Percentiles rank a stretch among this genome's conserved stretches.
phyloP scores from a whole-genome alignment of 2,888 invertebrate species.

The Agonopterix alstromeriana region DNA sequence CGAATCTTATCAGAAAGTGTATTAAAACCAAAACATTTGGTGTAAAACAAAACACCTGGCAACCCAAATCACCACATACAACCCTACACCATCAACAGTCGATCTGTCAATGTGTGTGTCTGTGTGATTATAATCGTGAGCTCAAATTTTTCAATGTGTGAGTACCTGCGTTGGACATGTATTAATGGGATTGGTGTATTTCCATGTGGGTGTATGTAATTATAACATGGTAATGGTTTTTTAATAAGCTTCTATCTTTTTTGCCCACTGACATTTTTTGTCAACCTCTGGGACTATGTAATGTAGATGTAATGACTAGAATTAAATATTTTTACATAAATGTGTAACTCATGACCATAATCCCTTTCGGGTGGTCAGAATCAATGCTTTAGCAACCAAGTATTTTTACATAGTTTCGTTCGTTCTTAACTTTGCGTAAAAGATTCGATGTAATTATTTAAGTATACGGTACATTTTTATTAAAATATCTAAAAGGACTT shows the following conservation, averaged over 20 bases:
- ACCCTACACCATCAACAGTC: conserved; percentile 5
- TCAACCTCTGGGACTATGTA: conserved; percentile 1
- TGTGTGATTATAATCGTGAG: conserved; percentile 30
- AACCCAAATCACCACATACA: conserved; percentile 23
- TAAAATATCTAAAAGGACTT: too few species aligned
- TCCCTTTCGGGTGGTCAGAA: too few species aligned
- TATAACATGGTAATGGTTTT: conserved; percentile 68
- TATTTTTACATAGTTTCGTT: too few species aligned
- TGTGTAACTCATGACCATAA: too few species aligned
- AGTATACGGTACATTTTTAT: too few species aligned
- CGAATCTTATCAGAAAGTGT: too few species aligned
- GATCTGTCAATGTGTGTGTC: conserved; percentile 27
- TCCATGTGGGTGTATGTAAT: conserved; percentile 65
- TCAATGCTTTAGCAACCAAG: too few species aligned
- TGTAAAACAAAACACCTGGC: conserved; percentile 7
- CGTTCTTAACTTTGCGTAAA: too few species aligned
- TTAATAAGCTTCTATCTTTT: conserved; percentile 60
- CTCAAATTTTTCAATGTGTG: conserved; percentile 30
- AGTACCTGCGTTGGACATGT: conserved; percentile 44
- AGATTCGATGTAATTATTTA: too few species aligned
- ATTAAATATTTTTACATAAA: too few species aligned
- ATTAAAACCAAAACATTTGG: too few species aligned
- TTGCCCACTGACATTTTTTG: conserved; percentile 26
- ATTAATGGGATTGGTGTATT: conserved; percentile 65
- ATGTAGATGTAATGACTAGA: not conserved